Evolutionary conservation across 1,140 invertebrate genomes (phyloP).

Genomic region (Formica selysi): DNA sequence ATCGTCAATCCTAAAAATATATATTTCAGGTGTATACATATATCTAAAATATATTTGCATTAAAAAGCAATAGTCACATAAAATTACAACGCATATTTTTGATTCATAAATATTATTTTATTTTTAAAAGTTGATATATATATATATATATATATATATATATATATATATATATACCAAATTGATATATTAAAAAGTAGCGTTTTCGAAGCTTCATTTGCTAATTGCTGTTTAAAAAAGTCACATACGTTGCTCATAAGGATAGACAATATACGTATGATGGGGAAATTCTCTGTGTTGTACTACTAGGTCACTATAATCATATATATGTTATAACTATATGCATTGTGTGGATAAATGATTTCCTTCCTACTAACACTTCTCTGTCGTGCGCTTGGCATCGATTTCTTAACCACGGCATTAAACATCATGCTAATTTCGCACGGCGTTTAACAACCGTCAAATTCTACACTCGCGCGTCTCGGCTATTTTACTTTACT

Average conservation of each 20-base stretch:
- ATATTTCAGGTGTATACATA: not conserved
- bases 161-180: too few species aligned
- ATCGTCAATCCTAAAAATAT: not conserved
- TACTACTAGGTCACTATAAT: constrained; percentile 39
- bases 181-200: not conserved
- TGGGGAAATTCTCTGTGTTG: constrained; percentile 9
- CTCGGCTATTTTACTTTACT: not conserved
- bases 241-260: not conserved
- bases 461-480: constrained; percentile 15
- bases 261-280: not conserved
- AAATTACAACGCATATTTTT: not conserved
- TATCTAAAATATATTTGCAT: constrained; percentile 8
- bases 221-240: constrained; percentile 1
- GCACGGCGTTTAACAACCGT: constrained; percentile 29
- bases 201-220: not conserved
- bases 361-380: constrained; percentile 43
- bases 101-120: not conserved
- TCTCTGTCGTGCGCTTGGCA: constrained; percentile 34
- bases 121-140: not conserved
- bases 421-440: constrained; percentile 54
- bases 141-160: not conserved
- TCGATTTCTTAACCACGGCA: constrained; percentile 52
- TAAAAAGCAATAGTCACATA: not conserved
- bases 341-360: constrained; percentile 40
- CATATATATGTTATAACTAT: not conserved